Evolutionary conservation across 2,888 invertebrate species (phyloP), one percentile per base, ranked within the genome.

Genomic region (Callyntrura sp.): DNA sequence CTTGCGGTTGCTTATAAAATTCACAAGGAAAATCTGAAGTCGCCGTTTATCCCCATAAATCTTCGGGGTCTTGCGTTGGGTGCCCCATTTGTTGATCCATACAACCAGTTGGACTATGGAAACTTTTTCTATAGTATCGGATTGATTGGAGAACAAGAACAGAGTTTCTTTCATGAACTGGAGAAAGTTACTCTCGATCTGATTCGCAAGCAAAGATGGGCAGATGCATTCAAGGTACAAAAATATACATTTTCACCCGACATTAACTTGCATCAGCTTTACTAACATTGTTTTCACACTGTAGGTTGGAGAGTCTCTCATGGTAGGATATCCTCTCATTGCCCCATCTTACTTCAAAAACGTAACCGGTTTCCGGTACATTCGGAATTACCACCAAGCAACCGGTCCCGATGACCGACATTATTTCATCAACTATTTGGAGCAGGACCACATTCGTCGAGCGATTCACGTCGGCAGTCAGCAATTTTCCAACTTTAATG

Each of bases 361-460:
- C 93, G 95, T 96, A 92, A 97, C 97, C 1, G 98, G 98, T 0
- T 97, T 97, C 90, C 95, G 96, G 17, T 97, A 96, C 94, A 97
- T 97, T 93, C 97, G 96, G 94, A 97, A 97, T 94, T 97, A 96
- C 94, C 94, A 98, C 17, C 95, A 96, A 84, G 95, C 96, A 0
- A 95, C 96, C 79, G 96, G 96, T 73, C 94, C 95, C 0, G 95
- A 95, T 28, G 92, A 92, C 23, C 88, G 92, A 2, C 92, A 92
- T 35, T 92, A 91, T 35, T 91, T 92, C 62, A 91, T 91, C 78
- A 91, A 91, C 65, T 91, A 91, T 48, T 28, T 91, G 23, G 91
- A 91, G 28, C 92, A 91, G 43, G 91, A 92, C 25, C 90, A 90
- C 14, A 91, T 92, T 45, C 91, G 92, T 1, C 85, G 91, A 25